Percentiles rank a stretch among this genome's conserved stretches.
Conservation (phyloP, 2,888 invertebrate genomes). For the Callyntrura guangdongensis region DNA sequence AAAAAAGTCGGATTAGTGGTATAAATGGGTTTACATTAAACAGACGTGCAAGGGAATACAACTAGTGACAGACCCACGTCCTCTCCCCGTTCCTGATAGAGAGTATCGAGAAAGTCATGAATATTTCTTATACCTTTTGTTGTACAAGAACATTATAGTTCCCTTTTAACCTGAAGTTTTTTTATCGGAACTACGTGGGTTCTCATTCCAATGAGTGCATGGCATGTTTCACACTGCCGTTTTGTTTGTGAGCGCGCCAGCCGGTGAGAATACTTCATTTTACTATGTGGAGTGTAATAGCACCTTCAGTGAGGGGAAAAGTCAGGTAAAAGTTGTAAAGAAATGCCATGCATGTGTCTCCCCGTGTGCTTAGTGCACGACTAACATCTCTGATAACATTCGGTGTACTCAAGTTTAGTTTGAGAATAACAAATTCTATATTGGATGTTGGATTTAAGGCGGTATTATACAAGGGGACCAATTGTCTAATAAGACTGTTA, state of each 20-base stretch:
- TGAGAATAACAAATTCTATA: no score
- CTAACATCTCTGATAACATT: no score
- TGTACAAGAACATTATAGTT: not conserved
- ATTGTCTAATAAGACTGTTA: no score
- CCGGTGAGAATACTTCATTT: not conserved
- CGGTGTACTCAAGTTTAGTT: no score
- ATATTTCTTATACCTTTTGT: constrained; percentile 29
- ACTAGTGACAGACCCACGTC: constrained; percentile 35
- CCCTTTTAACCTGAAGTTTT: constrained; percentile 59
- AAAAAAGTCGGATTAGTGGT: not conserved
- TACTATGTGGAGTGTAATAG: not conserved
- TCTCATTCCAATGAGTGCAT: constrained; percentile 63
- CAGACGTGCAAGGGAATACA: constrained; percentile 49
- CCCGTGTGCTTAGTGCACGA: no score
- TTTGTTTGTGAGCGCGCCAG: not conserved
- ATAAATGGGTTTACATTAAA: constrained; percentile 37
- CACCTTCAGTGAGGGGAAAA: not conserved
- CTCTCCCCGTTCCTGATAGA: not conserved
- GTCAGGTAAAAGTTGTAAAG: not conserved
- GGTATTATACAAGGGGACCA: no score
- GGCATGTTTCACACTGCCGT: constrained; percentile 34
- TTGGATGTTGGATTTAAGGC: no score
- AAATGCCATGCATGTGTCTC: no score
- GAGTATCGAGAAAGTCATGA: constrained; percentile 54
- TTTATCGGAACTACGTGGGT: constrained; percentile 64